Evolutionary conservation across 1,140 invertebrate species (phyloP).

Genomic region (Dufourea novaeangliae): DNA sequence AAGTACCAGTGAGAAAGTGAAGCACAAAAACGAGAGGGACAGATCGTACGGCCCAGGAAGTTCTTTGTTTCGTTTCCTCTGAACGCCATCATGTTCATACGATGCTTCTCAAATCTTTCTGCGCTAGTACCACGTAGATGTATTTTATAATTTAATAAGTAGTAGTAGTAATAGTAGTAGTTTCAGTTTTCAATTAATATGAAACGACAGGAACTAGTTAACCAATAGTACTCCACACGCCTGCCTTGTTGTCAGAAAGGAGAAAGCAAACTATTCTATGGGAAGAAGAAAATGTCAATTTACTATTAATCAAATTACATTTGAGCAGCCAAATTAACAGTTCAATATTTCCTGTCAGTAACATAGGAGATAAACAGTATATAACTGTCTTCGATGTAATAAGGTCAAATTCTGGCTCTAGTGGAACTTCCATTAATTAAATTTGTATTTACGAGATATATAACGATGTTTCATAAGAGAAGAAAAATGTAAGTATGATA

Average conservation of each 20-base stretch:
- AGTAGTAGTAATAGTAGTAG: too few relatives aligned
- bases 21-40: conserved; percentile 41
- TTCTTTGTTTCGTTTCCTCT: conserved; percentile 30
- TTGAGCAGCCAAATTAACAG: conserved; percentile 65
- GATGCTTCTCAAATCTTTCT: conserved; percentile 48
- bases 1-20: conserved; percentile 37
- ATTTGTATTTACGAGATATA: conserved; percentile 38
- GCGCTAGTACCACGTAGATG: conserved; percentile 39
- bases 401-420: conserved; percentile 48
- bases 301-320: conserved; percentile 69
- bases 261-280: conserved; percentile 34
- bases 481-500: conserved; percentile 33
- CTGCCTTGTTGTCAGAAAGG: conserved; percentile 59
- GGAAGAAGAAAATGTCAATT: conserved; percentile 65
- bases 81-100: conserved; percentile 39
- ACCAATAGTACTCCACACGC: conserved; percentile 56
- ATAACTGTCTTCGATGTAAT: conserved; percentile 50
- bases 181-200: conserved; percentile 42
- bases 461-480: conserved; percentile 27
- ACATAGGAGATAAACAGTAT: conserved; percentile 42
- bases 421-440: conserved; percentile 42
- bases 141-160: conserved; percentile 35
- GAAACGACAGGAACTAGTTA: conserved; percentile 29
- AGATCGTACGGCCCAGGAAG: conserved; percentile 54
- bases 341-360: conserved; percentile 60